Conservation (phyloP, 1,140 invertebrate species). For the Ceratina japonica region DNA sequence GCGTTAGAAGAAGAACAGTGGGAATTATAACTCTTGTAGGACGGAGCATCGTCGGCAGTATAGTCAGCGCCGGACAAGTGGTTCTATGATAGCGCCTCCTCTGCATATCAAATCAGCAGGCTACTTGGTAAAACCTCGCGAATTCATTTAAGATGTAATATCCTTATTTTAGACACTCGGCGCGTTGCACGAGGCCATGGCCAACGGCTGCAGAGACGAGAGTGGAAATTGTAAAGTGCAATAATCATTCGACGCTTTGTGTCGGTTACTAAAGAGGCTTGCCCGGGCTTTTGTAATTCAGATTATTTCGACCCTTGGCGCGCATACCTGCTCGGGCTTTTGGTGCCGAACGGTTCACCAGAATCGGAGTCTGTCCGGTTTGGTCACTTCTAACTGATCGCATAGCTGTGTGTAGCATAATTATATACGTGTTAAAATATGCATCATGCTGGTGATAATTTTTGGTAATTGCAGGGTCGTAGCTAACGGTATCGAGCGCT, state of each 20-base stretch:
- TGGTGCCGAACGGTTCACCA: background rate
- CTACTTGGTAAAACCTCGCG: background rate
- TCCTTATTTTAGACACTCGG: background rate
- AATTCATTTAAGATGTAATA: background rate
- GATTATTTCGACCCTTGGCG: background rate
- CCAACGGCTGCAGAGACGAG: background rate
- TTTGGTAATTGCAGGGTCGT: background rate
- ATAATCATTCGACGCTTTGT: background rate
- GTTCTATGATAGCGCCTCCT: background rate
- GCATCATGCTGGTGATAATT: background rate
- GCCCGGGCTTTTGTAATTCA: background rate
- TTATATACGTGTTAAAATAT: background rate
- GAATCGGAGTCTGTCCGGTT: background rate
- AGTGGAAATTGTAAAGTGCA: background rate
- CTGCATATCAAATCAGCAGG: constrained; percentile 1
- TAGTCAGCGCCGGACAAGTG: background rate
- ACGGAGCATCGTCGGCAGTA: background rate
- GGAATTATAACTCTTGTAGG: constrained; percentile 3
- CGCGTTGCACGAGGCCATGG: background rate
- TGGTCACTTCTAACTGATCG: background rate
- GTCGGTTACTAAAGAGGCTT: background rate
- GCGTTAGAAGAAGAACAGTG: constrained; percentile 28
- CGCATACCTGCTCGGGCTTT: background rate
- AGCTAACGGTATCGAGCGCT: background rate
- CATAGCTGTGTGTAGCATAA: background rate